Percentiles rank a stretch among this genome's conserved stretches.
Evolutionary conservation across 2,888 invertebrate species (phyloP).

Genomic region (Agrotis segetum): DNA sequence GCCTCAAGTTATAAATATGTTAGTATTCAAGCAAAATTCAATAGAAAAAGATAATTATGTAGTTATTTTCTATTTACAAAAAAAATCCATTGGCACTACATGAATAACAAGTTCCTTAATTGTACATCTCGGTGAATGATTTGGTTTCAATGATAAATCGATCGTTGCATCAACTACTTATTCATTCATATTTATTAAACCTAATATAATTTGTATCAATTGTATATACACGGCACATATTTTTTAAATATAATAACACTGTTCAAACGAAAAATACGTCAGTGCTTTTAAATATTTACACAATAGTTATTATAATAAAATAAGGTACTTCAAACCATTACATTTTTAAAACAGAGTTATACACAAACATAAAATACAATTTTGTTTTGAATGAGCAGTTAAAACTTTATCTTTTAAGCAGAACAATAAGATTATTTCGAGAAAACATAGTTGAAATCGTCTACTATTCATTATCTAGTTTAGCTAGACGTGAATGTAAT

Average conservation of each 20-base stretch:
- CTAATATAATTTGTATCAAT: conserved; percentile 82
- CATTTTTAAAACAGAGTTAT: conserved; percentile 59
- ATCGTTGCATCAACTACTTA: conserved; percentile 70
- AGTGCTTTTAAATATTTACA: conserved; percentile 86
- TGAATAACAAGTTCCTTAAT: conserved; percentile 72
- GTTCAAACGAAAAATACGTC: conserved; percentile 79
- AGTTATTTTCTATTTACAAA: conserved; percentile 68
- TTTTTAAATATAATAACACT: conserved; percentile 80
- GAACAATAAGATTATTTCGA: conserved; percentile 44
- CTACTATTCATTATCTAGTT: conserved; percentile 59
- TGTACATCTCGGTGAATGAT: conserved; percentile 89
- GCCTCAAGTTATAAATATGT: conserved; percentile 50
- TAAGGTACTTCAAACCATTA: conserved; percentile 83
- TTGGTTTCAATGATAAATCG: conserved; percentile 80
- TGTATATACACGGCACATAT: conserved; percentile 89
- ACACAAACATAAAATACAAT: conserved; percentile 57
- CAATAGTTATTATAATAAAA: conserved; percentile 79
- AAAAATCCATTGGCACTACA: conserved; percentile 85
- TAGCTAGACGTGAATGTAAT: conserved; percentile 55
- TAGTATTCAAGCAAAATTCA: conserved; percentile 50
- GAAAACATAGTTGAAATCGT: conserved; percentile 36
- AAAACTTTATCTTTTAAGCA: conserved; percentile 33
- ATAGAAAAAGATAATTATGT: conserved; percentile 36
- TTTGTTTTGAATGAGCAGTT: conserved; percentile 63
- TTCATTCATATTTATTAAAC: conserved; percentile 63